Conservation (phyloP, 2,888 invertebrate genomes). For the Ormyrus thymus region DNA sequence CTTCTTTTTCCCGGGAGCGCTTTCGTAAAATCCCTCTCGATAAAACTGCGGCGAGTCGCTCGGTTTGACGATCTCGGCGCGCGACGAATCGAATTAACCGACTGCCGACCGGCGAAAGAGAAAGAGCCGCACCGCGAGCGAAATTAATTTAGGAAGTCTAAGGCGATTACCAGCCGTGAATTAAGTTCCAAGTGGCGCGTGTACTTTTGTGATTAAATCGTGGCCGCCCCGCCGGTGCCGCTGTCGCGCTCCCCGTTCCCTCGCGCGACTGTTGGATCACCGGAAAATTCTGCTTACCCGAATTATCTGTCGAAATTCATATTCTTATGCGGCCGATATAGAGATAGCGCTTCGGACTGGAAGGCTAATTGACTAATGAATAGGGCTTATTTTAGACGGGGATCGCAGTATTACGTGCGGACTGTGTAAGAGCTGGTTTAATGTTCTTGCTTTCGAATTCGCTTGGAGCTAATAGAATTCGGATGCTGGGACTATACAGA, state of each 20-base stretch:
- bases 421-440: too few species aligned
- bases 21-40: constrained; percentile 21
- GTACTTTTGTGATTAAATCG: constrained; percentile 36
- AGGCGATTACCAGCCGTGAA: constrained; percentile 50
- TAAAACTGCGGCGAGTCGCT: constrained; percentile 24
- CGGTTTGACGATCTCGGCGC: constrained; percentile 5
- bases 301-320: constrained; percentile 31
- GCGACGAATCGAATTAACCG: constrained; percentile 50
- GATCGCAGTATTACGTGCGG: too few species aligned
- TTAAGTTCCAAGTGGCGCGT: constrained; percentile 33
- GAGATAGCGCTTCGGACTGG: background rate
- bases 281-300: background rate
- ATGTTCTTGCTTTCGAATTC: too few species aligned
- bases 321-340: background rate
- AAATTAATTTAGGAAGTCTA: constrained; percentile 49
- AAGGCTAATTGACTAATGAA: constrained; percentile 22
- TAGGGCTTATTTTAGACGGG: constrained; percentile 4
- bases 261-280: constrained; percentile 18
- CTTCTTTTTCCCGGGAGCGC: background rate
- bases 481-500: too few species aligned
- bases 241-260: too few species aligned
- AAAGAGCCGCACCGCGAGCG: background rate
- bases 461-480: too few species aligned
- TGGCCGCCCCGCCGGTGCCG: background rate
- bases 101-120: constrained; percentile 15